Evolutionary conservation across 2,888 invertebrate genomes (phyloP), one percentile per base, ranked within the genome.

Genomic region (Leptarthrus brevirostris): DNA sequence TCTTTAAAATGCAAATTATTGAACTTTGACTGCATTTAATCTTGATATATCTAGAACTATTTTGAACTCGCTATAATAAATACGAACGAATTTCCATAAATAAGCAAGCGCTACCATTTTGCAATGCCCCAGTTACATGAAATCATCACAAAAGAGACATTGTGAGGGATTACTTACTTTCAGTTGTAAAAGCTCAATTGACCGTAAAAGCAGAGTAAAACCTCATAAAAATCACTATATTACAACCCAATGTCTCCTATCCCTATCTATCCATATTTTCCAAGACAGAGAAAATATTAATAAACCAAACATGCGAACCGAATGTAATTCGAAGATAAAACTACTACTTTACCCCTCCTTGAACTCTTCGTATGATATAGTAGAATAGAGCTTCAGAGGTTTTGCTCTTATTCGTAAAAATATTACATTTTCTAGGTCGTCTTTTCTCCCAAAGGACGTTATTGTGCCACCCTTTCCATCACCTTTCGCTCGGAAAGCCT

Each of bases 231-330:
- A n/a, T 3, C 20, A 12, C 30, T 10, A 30, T 6, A 54, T 30
- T 26, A 54, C 6, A 54, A 26, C 26, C 54, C 10, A 12, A 26
- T 26, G 54, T 52, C n/a, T n/a, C 18, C 52, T 26, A 30, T 52
- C 52, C 30, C 26, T 30, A 14, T 20, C 36, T 2, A 44, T 47
- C 10, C 20, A 24, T 14, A 30, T 20, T 22, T 4, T n/a, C 36
- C 34, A 52, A 12, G 30, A n/a, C n/a, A 44, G 18, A 14, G 52
- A 18, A 69, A 69, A 69, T 69, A 69, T 74, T 72, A 75, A 75
- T 75, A 75, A 72, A 72, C 58, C 40, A 44, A 75, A 70, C 75
- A 73, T 75, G 75, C 75, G 66, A 75, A 69, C 56, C 72, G 73
- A 73, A 75, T 75, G 72, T 54, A 66, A 58, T 75, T 69, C 72